Evolutionary conservation across 2,113 vertebrate genomes (phyloP).

Genomic region (Gnathonemus longibarbis): DNA sequence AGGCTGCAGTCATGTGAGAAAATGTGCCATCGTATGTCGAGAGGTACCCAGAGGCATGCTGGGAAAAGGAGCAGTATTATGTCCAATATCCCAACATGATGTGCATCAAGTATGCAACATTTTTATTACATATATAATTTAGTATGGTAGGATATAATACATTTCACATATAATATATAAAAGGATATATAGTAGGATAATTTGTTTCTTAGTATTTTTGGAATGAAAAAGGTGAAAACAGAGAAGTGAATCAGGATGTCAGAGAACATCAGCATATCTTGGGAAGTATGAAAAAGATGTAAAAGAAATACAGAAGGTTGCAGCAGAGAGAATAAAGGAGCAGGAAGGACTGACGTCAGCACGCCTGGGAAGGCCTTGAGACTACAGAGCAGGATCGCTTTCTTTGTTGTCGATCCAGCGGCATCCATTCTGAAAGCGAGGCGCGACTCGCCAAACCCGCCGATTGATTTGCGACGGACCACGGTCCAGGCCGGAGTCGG

Average conservation of each 20-base stretch:
- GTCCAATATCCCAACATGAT: background rate
- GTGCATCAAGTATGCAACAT: background rate
- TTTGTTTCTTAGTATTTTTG: background rate
- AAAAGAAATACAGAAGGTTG: background rate
- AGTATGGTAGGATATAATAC: background rate
- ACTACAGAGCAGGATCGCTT: background rate
- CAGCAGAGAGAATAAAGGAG: background rate
- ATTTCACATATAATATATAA: background rate
- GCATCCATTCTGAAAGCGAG: background rate
- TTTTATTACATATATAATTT: background rate
- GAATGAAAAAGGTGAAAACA: background rate
- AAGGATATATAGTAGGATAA: background rate
- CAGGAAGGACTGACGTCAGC: background rate
- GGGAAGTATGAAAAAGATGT: background rate
- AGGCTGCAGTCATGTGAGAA: background rate
- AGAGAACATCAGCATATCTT: background rate
- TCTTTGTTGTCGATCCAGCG: background rate
- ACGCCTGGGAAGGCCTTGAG: background rate
- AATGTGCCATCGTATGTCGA: background rate
- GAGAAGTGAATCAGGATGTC: background rate
- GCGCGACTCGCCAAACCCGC: background rate
- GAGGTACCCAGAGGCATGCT: background rate
- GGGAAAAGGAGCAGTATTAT: background rate
- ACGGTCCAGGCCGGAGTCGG: background rate
- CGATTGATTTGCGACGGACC: background rate